Evolutionary conservation across 2,797 vertebrate species (phyloP).

Genomic region (Cetoscarus ocellatus): DNA sequence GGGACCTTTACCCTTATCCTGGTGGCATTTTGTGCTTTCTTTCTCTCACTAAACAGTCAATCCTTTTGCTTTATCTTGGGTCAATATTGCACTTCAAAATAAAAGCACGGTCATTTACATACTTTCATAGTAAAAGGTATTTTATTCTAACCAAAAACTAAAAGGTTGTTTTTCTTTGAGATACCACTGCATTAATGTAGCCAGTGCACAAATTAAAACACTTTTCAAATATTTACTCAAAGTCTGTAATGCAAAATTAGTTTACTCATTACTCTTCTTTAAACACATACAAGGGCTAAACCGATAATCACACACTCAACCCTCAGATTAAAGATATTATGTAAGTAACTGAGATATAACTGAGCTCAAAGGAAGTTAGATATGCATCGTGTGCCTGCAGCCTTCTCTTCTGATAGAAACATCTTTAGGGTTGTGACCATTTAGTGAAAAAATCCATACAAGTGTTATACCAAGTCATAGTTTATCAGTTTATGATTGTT

Average conservation of each 20-base stretch:
- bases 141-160: too few species aligned
- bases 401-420: neutral
- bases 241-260: neutral
- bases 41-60: neutral
- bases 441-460: too few species aligned
- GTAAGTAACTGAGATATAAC: too few species aligned
- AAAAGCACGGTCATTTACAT: neutral
- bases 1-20: conserved; percentile 2
- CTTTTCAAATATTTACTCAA: neutral
- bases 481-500: too few species aligned
- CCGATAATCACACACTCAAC: neutral
- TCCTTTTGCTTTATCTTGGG: neutral
- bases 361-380: neutral
- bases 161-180: too few species aligned
- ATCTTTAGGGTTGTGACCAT: neutral
- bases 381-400: neutral
- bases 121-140: too few species aligned
- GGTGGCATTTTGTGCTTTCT: neutral
- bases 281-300: neutral
- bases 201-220: too few species aligned
- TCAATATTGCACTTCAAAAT: neutral
- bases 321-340: neutral
- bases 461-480: too few species aligned
- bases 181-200: too few species aligned
- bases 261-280: neutral